Evolutionary conservation across 2,888 invertebrate species (phyloP).

Genomic region (Habrosyne pyritoides): DNA sequence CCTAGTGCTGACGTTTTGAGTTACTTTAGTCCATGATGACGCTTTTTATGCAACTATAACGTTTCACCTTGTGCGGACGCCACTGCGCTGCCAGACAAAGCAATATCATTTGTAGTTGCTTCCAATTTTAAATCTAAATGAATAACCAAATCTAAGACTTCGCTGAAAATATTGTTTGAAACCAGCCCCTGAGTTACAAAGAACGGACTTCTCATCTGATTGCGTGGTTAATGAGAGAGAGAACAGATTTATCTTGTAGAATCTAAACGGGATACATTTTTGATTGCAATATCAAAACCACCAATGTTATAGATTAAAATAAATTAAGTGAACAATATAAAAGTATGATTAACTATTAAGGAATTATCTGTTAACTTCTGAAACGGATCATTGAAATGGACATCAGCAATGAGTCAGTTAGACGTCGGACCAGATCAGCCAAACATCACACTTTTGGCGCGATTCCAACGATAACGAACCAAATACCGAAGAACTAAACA

Average conservation of each 20-base stretch:
- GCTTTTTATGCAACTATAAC: neutral
- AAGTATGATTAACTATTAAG: neutral
- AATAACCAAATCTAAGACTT: no score
- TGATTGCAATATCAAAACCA: no score
- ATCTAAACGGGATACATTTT: no score
- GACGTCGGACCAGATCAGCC: neutral
- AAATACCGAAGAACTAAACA: conserved; percentile 18
- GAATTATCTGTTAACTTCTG: neutral
- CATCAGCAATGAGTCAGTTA: neutral
- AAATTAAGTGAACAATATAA: neutral
- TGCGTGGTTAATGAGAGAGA: no score
- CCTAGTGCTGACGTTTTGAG: neutral
- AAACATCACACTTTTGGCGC: conserved; percentile 34
- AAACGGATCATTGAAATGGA: neutral
- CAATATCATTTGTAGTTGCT: neutral
- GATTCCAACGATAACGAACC: conserved; percentile 38
- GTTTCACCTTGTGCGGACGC: neutral
- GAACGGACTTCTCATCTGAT: no score
- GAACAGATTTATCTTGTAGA: no score
- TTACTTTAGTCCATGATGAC: neutral
- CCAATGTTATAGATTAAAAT: no score
- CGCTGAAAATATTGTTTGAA: no score
- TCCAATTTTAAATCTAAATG: no score
- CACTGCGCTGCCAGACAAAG: no score
- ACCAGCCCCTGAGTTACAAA: no score